Evolutionary conservation across 2,113 vertebrate genomes (phyloP), one percentile per base, ranked within the genome.

Genomic region (Gasterosteus aculeatus): DNA sequence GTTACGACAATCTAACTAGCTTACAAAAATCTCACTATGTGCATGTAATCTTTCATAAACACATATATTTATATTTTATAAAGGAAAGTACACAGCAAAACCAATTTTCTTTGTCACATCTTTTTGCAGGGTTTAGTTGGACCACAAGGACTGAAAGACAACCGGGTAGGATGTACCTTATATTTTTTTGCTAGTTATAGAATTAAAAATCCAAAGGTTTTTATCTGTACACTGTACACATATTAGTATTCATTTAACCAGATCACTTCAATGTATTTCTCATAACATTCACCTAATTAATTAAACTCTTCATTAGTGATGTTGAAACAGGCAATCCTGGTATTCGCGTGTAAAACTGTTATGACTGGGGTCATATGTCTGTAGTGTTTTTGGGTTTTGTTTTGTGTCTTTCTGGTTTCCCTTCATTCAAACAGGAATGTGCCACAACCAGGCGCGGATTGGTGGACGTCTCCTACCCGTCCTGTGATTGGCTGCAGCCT

Each of bases 141-240:
- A 93, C 94, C 96, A 91, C 94, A 95, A 47, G 97, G 97, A 91
- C 92, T 97, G 85, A 99, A 98, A 93, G 98, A 97, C 90, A 95
- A 95, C 84, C 95, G 97, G 96, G 98, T 99, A 95, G 97, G 97
- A 92, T 72, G 56, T 56, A 10, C 16, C 15, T 14, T 26, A 2
- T 69, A 16, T 44, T 51, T 22, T 35, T 65, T 46, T 56, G 39
- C n/a, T 8, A 47, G 5, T 62, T 29, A 9, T 73, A 46, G 67
- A 67, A 19, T 41, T 7, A 63, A 6, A 11, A 65, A 3, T 60
- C 16, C 14, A 57, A 26, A 7, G 29, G 33, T 12, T 46, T 35
- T 2, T 42, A n/a, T 69, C 9, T 72, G 18, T 42, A 41, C 33
- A 41, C 47, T 44, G 0, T 19, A 38, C 16, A 51, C 26, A 56